Base-by-base conservation (phyloP, 2,797 vertebrate species). In the Eulemur rubriventer region DNA sequence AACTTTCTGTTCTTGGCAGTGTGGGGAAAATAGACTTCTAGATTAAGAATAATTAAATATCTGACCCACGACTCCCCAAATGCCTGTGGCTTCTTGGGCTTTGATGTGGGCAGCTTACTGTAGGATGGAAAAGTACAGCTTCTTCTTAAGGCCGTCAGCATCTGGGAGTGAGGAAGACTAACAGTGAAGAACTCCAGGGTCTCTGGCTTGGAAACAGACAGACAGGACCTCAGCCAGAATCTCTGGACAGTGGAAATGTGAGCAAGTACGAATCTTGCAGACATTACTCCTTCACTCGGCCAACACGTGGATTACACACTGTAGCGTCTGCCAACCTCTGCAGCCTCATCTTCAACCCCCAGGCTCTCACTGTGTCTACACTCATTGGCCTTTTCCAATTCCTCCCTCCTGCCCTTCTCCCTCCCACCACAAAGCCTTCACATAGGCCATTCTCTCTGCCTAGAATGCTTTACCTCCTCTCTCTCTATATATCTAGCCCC, bases 41-140 rank as follows among this genome's bases (percentile, higher is more conserved):
- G 98, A 98, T 97, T 96, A 97, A 96, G 96, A 93, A 96, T 98
- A 97, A 98, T 98, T 96, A 97, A 98, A 83, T 93, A 96, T 95
- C 94, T 98, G 97, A 98, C 96, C 97, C 96, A 80, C 69, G 75
- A 93, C 97, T 97, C 79, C 93, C 93, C 93, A 87, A 24, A 97
- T 97, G 97, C 96, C 95, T 97, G 97, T 95, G 97, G 94, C 91
- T 96, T 95, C 72, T 59, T n/a, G 80, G 83, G 93, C 98, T 98
- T 98, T 98, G 97, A 98, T 97, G 98, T 98, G 96, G 97, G 93
- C 80, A 93, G 97, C 97, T 94, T 65, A 94, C 96, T 96, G 94
- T 55, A 52, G 76, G 83, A 94, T 0, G 87, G 98, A 97, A 98
- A 98, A 97, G 96, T 96, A 96, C 97, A 95, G 80, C 75, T 73